Base-by-base conservation (phyloP, 2,888 invertebrate genomes). In the Cheilosia soror region DNA sequence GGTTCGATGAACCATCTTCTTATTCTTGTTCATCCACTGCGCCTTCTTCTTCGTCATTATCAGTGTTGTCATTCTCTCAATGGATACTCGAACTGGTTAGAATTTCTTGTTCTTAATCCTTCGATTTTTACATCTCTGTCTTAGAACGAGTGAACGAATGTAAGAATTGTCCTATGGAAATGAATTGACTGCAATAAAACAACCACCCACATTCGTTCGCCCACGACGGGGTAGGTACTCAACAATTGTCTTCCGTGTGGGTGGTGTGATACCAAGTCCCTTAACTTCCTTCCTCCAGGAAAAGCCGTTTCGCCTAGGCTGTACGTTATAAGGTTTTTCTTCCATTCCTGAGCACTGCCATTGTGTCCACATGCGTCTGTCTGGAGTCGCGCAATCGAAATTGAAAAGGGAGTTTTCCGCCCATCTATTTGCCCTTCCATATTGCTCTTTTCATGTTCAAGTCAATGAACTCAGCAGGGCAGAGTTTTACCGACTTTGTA, bases 1-100 rank as follows among this genome's bases (percentile, higher is more conserved):
- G 89, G 92, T 91, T 92, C 92, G 92, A 90, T 92, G 92, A 92
- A 92, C 92, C 90, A 89, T 88, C 87, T 66, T 72, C 65, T 49
- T 65, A 13, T 57, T 58, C 66, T 25, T 51, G n/a, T 27, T 51
- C 60, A 58, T 58, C 42, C 25, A 40, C 15, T 57, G 63, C 47
- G 44, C 75, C 66, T 57, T 79, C 60, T 72, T 62, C 57, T 84
- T 78, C 73, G 57, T 73, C 57, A 71, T 79, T 55, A 57, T 31
- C 25, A 25, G 31, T 69, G 73, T 68, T 69, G 75, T 57, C 69
- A 63, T 75, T 75, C 42, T 57, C 57, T 1, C 51, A 63, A 69
- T 73, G 60, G 27, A 66, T 80, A 60, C 73, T 62, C 47, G 63
- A 69, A 65, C 62, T 84, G 57, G 66, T 71, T 66, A 20, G 47